Evolutionary conservation across 2,113 vertebrate genomes (phyloP).

Genomic region (Hemicordylus capensis): DNA sequence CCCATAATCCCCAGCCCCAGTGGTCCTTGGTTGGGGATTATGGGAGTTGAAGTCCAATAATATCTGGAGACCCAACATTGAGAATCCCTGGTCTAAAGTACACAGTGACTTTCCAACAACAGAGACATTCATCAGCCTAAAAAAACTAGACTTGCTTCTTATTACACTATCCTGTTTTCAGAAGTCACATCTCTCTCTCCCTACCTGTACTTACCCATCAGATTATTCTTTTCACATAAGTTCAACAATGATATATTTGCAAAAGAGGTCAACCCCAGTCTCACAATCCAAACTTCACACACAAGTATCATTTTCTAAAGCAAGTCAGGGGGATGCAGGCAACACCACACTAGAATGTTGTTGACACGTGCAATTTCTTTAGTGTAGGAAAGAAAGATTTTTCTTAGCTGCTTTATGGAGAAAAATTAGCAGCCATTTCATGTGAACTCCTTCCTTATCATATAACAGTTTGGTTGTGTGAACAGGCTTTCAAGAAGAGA

Average conservation of each 20-base stretch:
- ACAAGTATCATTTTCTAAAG: too few species aligned
- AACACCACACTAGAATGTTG: neutral
- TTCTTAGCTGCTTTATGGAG: accelerated
- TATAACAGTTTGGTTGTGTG: neutral
- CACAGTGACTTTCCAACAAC: neutral
- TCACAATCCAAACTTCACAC: neutral
- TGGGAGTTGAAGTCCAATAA: too few species aligned
- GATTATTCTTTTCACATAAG: neutral
- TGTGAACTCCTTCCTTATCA: neutral
- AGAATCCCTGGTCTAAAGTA: too few species aligned
- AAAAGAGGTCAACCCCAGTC: too few species aligned
- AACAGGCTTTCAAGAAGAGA: neutral
- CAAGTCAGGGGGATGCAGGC: too few species aligned
- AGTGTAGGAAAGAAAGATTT: neutral
- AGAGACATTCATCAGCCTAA: neutral
- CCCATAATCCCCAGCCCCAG: too few species aligned
- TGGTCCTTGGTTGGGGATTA: too few species aligned
- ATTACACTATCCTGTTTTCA: neutral
- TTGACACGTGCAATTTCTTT: neutral
- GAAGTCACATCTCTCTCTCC: neutral
- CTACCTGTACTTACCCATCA: neutral
- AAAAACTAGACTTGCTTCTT: neutral
- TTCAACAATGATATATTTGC: neutral
- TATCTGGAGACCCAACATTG: too few species aligned
- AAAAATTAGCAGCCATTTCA: neutral